These are phyloP conservation scores for Acipenser transmontanus DNA, from an alignment of 2,797 vertebrate genomes.

Conservation along the genomic window DNA sequence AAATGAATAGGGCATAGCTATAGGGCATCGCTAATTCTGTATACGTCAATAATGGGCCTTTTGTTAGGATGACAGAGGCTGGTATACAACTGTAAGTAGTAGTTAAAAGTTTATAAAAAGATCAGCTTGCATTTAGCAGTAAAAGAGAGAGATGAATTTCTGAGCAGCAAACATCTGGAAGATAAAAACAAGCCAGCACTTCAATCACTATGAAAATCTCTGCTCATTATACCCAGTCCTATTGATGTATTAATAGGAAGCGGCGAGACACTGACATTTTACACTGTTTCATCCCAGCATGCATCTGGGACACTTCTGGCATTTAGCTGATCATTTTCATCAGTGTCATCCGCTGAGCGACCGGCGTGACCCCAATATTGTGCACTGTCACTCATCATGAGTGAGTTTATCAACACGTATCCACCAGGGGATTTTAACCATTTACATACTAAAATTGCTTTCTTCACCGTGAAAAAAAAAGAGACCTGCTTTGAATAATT, in stretches of 20 bases:
- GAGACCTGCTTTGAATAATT: slow-evolving; percentile 77
- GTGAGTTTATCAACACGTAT: slow-evolving; percentile 83
- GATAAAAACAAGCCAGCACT: slow-evolving; percentile 63
- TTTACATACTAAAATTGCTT: slow-evolving; percentile 87
- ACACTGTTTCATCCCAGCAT: slow-evolving; percentile 68
- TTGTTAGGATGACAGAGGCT: not conserved
- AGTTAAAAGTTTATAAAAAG: slow-evolving; percentile 52
- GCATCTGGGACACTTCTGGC: slow-evolving; percentile 75
- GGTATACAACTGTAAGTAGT: slow-evolving; percentile 8
- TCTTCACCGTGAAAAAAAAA: slow-evolving; percentile 68
- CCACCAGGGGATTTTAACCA: slow-evolving; percentile 72
- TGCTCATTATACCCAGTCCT: slow-evolving; percentile 65
- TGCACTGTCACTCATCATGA: slow-evolving; percentile 83
- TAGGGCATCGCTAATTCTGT: not conserved
- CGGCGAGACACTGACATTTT: slow-evolving; percentile 68
- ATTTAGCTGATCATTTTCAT: slow-evolving; percentile 75
- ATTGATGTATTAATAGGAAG: slow-evolving; percentile 70
- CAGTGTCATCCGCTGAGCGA: slow-evolving; percentile 64
- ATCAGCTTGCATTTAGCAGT: slow-evolving; percentile 48
- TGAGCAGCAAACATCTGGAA: slow-evolving; percentile 66
- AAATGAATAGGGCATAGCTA: no score
- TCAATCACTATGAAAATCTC: slow-evolving; percentile 69
- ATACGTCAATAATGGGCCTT: not conserved
- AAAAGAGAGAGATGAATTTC: slow-evolving; percentile 57
- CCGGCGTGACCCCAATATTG: slow-evolving; percentile 72